Base-by-base conservation (phyloP, 2,888 invertebrate species). In the Eupithecia subumbrata region DNA sequence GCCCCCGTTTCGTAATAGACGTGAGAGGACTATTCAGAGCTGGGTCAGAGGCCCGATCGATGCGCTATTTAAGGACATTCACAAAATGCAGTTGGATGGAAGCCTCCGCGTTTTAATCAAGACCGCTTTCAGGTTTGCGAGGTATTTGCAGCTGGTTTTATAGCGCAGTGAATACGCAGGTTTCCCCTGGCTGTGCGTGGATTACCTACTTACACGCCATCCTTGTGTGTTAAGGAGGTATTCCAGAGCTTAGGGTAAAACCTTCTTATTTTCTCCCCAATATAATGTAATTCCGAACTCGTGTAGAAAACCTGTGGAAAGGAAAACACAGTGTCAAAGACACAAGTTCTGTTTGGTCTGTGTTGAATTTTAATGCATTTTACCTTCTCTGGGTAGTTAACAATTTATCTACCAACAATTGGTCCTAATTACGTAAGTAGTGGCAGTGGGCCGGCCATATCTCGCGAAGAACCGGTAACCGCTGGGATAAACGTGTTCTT, bases 1-100 rank as follows among this genome's bases (percentile, higher is more conserved):
- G 91, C 90, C 90, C 92, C 91, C 91, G 91, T 91, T 91, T 85
- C 87, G 83, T 86, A 91, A 91, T 91, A 89, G 86, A 83, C 77
- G 82, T 78, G 81, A 85, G 87, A 86, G 88, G 85, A 83, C 84
- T 87, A 89, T 88, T 90, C 88, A 79, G 82, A 86, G 85, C 82
- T 80, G 76, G 81, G 83, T 79, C 83, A 82, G 82, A 84, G 73
- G 45, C 71, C 71, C 69, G 40, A 74, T 74, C 77, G 75, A 76
- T 78, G 63, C 66, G 45, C 69, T 69, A 79, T 72, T 76, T 76
- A 67, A 69, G 73, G 73, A 43, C 64, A 74, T 76, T 63, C 64
- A 64, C 63, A 25, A 74, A 66, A 71, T 76, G 72, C 68, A 67
- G n/a, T n/a, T 34, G 30, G 64, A 30, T 34, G 64, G 34, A 64